Conservation (phyloP, 2,888 invertebrate species). For the Drosophila ezoana region DNA sequence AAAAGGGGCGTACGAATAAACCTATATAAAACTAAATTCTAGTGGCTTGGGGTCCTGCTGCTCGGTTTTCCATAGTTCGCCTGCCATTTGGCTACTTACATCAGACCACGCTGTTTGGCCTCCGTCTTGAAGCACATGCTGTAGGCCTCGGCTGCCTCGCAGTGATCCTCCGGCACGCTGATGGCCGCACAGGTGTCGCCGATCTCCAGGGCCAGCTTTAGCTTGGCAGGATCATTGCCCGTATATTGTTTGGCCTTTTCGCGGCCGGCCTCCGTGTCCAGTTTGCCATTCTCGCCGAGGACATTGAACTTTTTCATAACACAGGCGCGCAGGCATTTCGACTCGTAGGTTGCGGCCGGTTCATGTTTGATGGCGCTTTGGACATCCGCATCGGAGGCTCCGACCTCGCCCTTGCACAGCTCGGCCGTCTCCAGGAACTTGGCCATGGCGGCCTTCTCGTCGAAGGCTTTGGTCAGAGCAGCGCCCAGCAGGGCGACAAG, state of each 20-base stretch:
- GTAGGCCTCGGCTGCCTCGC: slow-evolving; percentile 80
- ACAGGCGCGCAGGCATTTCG: slow-evolving; percentile 79
- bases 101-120: slow-evolving; percentile 61
- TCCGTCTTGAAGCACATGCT: slow-evolving; percentile 67
- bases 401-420: slow-evolving; percentile 72
- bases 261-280: slow-evolving; percentile 50
- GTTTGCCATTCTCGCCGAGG: slow-evolving; percentile 69
- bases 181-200: slow-evolving; percentile 59
- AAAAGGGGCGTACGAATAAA: not conserved
- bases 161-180: slow-evolving; percentile 67
- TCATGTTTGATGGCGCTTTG: slow-evolving; percentile 56
- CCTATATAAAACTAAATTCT: not conserved
- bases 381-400: slow-evolving; percentile 73
- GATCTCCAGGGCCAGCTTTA: slow-evolving; percentile 65
- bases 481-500: slow-evolving; percentile 44
- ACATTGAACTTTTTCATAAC: slow-evolving; percentile 70
- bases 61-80: not conserved
- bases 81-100: slow-evolving; percentile 25
- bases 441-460: slow-evolving; percentile 63
- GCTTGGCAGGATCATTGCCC: slow-evolving; percentile 61
- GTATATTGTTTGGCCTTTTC: slow-evolving; percentile 61
- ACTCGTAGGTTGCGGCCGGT: slow-evolving; percentile 61
- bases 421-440: slow-evolving; percentile 58
- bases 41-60: not conserved
- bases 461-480: slow-evolving; percentile 48